A percentile compares a stretch with the other conserved stretches of the same genome.
phyloP scores from a whole-genome alignment of 2,888 invertebrate species.

The Trichogramma dendrolimi region DNA sequence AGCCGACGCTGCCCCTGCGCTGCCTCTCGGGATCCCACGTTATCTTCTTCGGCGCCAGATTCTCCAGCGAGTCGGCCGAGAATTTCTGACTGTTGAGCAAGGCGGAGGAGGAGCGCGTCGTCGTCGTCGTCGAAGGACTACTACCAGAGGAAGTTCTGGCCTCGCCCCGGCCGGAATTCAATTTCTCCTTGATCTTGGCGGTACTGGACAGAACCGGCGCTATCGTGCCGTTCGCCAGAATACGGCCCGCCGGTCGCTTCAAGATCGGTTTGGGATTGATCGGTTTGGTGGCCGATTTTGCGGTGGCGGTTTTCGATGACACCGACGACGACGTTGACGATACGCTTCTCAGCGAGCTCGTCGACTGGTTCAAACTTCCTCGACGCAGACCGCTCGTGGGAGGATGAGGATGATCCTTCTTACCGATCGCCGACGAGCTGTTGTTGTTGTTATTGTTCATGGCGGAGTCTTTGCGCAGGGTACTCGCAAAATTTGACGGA shows the following conservation, averaged over 20 bases:
- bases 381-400: constrained; percentile 47
- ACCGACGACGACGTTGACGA: too few species aligned
- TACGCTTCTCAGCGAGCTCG: constrained; percentile 46
- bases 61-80: constrained; percentile 71
- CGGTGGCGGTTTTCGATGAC: not conserved
- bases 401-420: constrained; percentile 27
- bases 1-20: constrained; percentile 59
- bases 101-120: constrained; percentile 49
- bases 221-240: not conserved
- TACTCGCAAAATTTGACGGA: constrained; percentile 68
- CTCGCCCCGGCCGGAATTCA: constrained; percentile 49
- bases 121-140: constrained; percentile 30
- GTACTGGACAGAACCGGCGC: constrained; percentile 18
- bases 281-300: too few species aligned
- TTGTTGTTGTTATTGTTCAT: constrained; percentile 38
- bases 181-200: constrained; percentile 41
- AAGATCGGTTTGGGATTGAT: constrained; percentile 23
- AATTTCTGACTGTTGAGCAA: constrained; percentile 52
- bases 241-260: not conserved
- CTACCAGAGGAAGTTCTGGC: constrained; percentile 37
- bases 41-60: constrained; percentile 57
- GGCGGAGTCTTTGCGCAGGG: constrained; percentile 60
- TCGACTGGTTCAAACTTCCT: constrained; percentile 50
- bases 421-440: not conserved
- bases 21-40: constrained; percentile 65